Conservation (phyloP, 1,140 invertebrate species). For the Formica selysi region DNA sequence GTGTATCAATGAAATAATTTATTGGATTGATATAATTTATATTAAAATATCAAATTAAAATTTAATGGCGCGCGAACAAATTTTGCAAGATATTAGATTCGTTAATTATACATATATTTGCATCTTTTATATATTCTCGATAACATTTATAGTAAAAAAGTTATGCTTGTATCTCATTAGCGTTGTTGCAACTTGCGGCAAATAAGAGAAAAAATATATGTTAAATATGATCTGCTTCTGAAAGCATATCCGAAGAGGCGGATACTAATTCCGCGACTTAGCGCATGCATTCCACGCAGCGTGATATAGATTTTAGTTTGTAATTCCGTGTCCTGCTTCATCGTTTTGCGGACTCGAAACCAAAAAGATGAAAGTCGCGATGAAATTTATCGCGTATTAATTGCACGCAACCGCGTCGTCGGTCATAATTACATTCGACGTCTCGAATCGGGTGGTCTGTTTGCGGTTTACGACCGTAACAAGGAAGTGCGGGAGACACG, state of each 20-base stretch:
- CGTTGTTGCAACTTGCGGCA: not conserved
- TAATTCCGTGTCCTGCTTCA: not conserved
- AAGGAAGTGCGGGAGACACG: constrained; percentile 65
- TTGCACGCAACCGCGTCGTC: constrained; percentile 48
- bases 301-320: not conserved
- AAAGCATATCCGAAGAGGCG: not conserved
- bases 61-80: not conserved
- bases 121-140: not conserved
- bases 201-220: not conserved
- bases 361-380: not conserved
- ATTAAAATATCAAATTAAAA: not conserved
- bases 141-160: not conserved
- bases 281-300: not conserved
- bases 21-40: not conserved
- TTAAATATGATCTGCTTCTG: not conserved
- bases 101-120: not conserved
- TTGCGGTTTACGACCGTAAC: constrained; percentile 62
- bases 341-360: constrained; percentile 18
- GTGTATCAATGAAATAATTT: not conserved
- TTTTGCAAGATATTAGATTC: not conserved
- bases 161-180: not conserved
- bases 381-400: constrained; percentile 62
- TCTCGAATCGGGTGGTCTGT: constrained; percentile 29
- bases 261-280: not conserved
- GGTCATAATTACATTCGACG: constrained; percentile 45